Conservation (phyloP, 2,113 vertebrate species). For the Vimba vimba region DNA sequence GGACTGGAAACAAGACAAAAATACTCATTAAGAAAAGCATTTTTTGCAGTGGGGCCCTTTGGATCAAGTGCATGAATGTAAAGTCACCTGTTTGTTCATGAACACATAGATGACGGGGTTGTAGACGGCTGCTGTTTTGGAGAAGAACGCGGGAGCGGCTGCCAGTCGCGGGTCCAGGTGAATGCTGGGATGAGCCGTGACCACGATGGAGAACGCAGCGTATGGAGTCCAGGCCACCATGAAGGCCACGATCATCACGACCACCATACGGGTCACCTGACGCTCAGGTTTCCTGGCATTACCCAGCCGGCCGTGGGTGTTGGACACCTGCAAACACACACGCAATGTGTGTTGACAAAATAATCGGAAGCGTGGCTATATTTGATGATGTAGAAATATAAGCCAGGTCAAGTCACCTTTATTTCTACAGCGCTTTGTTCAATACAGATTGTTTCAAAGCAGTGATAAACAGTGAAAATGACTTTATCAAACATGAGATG, state of each 20-base stretch:
- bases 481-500: no score
- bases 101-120: slow-evolving; percentile 91
- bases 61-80: neutral
- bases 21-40: no score
- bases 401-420: no score
- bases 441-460: no score
- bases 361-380: neutral
- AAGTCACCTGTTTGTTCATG: slow-evolving; percentile 88
- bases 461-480: no score
- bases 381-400: neutral
- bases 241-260: slow-evolving; percentile 88
- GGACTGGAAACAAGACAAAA: no score
- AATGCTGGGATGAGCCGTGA: slow-evolving; percentile 79
- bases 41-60: neutral
- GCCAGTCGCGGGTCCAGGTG: slow-evolving; percentile 82
- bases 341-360: neutral
- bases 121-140: slow-evolving; percentile 88
- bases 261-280: slow-evolving; percentile 87
- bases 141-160: slow-evolving; percentile 86
- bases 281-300: slow-evolving; percentile 81
- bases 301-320: slow-evolving; percentile 76
- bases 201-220: slow-evolving; percentile 80
- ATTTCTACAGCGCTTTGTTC: no score
- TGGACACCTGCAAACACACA: slow-evolving; percentile 77
- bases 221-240: slow-evolving; percentile 89